Evolutionary conservation across 2,888 invertebrate species (phyloP).

Genomic region (Emesis russula): DNA sequence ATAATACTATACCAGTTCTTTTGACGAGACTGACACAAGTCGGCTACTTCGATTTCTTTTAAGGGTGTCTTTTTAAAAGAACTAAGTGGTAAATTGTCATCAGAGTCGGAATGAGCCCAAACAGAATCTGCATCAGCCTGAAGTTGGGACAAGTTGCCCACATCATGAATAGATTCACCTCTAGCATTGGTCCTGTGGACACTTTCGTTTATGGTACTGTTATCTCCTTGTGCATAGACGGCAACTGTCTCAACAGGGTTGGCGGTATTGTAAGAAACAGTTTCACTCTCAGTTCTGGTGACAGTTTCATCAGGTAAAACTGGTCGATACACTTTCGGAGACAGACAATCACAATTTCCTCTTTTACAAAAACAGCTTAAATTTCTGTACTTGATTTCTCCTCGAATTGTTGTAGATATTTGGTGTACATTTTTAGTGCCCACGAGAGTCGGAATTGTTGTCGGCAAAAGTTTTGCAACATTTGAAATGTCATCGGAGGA

Average conservation of each 20-base stretch:
- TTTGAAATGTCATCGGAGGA: not conserved
- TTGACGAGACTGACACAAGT: not conserved
- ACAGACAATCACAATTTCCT: conserved; percentile 20
- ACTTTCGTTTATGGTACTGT: too few species aligned
- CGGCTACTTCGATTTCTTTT: not conserved
- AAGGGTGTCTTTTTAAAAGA: not conserved
- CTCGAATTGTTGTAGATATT: not conserved
- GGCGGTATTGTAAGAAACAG: too few species aligned
- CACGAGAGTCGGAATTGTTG: not conserved
- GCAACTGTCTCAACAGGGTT: too few species aligned
- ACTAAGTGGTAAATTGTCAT: conserved; percentile 4
- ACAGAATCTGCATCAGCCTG: too few species aligned
- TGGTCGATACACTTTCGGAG: not conserved
- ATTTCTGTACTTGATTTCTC: conserved; percentile 9
- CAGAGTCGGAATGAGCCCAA: not conserved
- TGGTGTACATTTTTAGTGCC: conserved; percentile 3
- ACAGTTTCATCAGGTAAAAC: too few species aligned
- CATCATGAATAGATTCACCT: too few species aligned
- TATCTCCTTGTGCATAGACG: too few species aligned
- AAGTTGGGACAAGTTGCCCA: too few species aligned
- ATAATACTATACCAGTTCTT: not conserved
- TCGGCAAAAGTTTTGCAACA: not conserved
- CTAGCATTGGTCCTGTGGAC: too few species aligned
- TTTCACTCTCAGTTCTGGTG: too few species aligned
- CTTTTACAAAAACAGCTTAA: conserved; percentile 19